Base-by-base conservation (phyloP, 1,140 invertebrate species). In the Heliconius congener region DNA sequence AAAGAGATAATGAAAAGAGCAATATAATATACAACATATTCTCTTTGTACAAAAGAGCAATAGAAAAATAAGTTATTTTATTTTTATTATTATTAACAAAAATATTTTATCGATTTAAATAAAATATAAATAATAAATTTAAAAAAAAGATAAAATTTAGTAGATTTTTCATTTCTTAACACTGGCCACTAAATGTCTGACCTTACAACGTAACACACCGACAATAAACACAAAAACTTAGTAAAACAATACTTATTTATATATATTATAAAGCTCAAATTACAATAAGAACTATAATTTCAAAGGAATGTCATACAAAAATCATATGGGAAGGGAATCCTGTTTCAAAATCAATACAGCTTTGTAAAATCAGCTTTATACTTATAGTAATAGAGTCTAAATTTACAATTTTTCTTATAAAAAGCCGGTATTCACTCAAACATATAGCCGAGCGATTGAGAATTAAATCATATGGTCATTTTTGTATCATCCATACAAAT, bases 251-350 rank as follows among this genome's bases (percentile, higher is more conserved):
- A 84, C 77, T 77, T 91, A 90, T 75, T 46, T 0, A 0, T 1
- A 19, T 39, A 0, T 0, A 11, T 0, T 16, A 19, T 81, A 86
- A 82, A 81, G 77, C 50, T 18, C 70, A 84, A 85, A 85, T 79
- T 76, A 2, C 8, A 18, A 71, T 39, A 30, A 83, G 70, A 55
- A 79, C 52, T 50, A 50, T 34, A 42, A 66, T 37, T 80, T 78
- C 85, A 90, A 88, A 84, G 90, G 92, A 92, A 93, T 93, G 90
- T 88, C 87, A 92, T 89, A 92, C 90, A 91, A 89, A 91, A 92
- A 93, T 93, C 91, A 92, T 93, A 93, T 93, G 91, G 90, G 89
- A 90, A 92, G 84, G 82, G 81, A 90, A 93, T 93, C 92, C 90
- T 90, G 91, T 92, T 92, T 91, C 84, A 82, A 76, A 88, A 80